Evolutionary conservation across 2,888 invertebrate species (phyloP), one percentile per base, ranked within the genome.

Genomic region (Sinohyriopsis cumingii): DNA sequence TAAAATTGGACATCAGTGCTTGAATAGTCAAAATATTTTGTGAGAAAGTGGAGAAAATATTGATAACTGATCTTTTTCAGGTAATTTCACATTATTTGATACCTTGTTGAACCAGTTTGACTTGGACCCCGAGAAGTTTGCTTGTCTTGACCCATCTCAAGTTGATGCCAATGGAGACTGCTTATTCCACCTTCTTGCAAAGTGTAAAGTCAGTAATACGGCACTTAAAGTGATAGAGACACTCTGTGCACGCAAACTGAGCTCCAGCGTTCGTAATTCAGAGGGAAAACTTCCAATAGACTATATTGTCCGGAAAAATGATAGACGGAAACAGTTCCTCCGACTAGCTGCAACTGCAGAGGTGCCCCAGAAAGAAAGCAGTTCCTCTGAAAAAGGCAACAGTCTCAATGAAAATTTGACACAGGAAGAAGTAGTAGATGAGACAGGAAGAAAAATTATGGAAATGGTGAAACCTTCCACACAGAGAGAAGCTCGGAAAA

Each of bases 241-340:
- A n/a, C 74, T 85, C 5, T 80, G 82, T 67, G 76, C 79, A 33
- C 71, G 69, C 60, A 78, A 78, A 28, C 66, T 84, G 0, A 76
- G 77, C 9, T 79, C 81, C 4, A 67, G 78, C n/a, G 61, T 78
- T 1, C 68, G 65, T 28, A 83, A 86, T 72, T 77, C 74, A 33
- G 82, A 79, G 4, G 79, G 78, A 12, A 83, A 82, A 65, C 69
- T 82, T 3, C 82, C 86, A 7, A 77, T 76, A 12, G 72, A 83
- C 53, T 83, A 81, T 70, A 72, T 83, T 25, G 79, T 72, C 24
- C 73, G 67, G 55, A 78, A 75, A 24, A 81, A 76, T 63, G 86
- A 86, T 66, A 64, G 83, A 24, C 68, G 86, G 28, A 68, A 74
- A 20, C 79, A 80, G 65, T 81, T 69, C 63, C 68, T 83, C 6